Evolutionary conservation across 1,140 invertebrate genomes (phyloP).

Genomic region (Tetranychus urticae): DNA sequence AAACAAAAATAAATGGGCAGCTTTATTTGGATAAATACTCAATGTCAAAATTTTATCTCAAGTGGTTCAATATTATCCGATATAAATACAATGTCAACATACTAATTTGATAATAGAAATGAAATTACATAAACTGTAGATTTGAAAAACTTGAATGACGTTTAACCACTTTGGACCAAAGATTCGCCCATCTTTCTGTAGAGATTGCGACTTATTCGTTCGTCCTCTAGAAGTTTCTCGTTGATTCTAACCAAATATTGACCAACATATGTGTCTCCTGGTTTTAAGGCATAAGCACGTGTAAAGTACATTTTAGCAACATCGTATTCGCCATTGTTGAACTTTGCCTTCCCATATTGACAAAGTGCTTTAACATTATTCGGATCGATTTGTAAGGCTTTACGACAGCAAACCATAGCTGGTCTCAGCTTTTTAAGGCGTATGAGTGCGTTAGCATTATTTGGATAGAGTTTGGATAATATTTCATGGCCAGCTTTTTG

Average conservation of each 20-base stretch:
- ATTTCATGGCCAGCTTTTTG: constrained; percentile 33
- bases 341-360: constrained; percentile 1
- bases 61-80: too few relatives aligned
- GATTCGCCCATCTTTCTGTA: background rate
- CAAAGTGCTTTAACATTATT: constrained; percentile 3
- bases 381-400: constrained; percentile 1
- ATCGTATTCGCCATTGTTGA: background rate
- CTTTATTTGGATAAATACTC: too few relatives aligned
- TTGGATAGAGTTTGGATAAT: constrained; percentile 34
- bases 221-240: background rate
- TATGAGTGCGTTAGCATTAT: constrained; percentile 1
- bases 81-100: too few relatives aligned
- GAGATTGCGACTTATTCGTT: background rate
- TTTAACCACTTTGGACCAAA: background rate
- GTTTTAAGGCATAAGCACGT: background rate
- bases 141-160: too few relatives aligned
- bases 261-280: background rate
- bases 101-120: too few relatives aligned
- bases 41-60: too few relatives aligned
- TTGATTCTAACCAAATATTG: background rate
- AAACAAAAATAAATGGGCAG: too few relatives aligned
- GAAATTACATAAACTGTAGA: too few relatives aligned
- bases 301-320: background rate
- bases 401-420: background rate
- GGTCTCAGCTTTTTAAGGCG: background rate